Evolutionary conservation across 2,888 invertebrate species (phyloP), one percentile per base, ranked within the genome.

Genomic region (Palloptera scutellata): DNA sequence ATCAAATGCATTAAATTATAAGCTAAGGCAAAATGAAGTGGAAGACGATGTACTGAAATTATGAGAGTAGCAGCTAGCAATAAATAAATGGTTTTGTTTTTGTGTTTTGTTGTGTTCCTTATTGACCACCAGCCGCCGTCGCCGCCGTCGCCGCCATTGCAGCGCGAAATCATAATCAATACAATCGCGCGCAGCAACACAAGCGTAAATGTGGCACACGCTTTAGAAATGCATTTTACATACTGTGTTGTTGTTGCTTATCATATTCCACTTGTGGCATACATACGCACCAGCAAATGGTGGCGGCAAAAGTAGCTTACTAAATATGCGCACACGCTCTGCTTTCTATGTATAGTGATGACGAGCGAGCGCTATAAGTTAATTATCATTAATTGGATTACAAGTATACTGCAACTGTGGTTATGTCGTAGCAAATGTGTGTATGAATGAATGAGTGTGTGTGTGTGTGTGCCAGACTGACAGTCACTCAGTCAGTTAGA

Each of bases 371-470:
- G 66, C 54, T 60, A 53, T 60, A 60, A 66, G 60, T 66, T 60
- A 66, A 66, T 66, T 60, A 60, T 61, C 53, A 53, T 61, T 66
- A 66, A 66, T 66, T 66, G 66, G 66, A 66, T 66, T 66, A 66
- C 61, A 54, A 43, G 52, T 52, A 58, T 59, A 19, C 55, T 48
- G 48, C 48, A 57, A 45, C 48, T 30, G 48, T 45, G 45, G 48
- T 60, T 48, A 8, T 19, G 30, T 30, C 30, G 19, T n/a, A 13
- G 20, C 19, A 13, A 4, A 58, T 19, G 5, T 45, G 40, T 54
- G 1, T 54, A 13, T 43, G 43, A 4, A 58, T 19, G 5, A 20
- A 15, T 54, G 1, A 42, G 20, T 43, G 43, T 43, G 62, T 63
- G 20, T 45, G 55, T 55, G 45, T 20, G 30, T 10, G 30, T 48